phyloP scores from a whole-genome alignment of 2,888 invertebrate species.

The Eledona agricola region DNA sequence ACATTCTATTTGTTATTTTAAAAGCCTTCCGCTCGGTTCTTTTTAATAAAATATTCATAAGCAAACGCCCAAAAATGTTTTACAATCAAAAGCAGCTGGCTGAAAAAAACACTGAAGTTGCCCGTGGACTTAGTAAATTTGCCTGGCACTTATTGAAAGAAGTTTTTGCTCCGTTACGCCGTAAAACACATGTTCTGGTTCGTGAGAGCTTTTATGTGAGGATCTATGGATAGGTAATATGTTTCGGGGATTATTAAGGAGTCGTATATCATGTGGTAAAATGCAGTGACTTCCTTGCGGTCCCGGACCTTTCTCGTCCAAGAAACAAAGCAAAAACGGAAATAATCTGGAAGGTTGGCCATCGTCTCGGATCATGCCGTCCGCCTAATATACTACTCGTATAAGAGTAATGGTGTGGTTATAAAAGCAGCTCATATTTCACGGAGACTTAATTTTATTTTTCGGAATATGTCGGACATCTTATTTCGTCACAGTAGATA shows the following conservation, averaged over 20 bases:
- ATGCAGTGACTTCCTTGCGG: conserved; percentile 12
- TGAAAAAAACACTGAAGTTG: too few species aligned
- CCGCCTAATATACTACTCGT: conserved; percentile 43
- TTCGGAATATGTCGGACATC: conserved; percentile 54
- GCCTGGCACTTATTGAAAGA: neutral
- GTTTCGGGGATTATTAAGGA: conserved; percentile 19
- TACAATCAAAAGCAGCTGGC: too few species aligned
- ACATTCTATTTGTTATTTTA: too few species aligned
- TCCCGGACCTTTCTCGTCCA: conserved; percentile 3
- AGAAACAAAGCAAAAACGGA: conserved; percentile 32
- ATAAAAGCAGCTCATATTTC: conserved; percentile 53
- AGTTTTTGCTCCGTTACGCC: neutral
- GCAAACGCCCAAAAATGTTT: too few species aligned
- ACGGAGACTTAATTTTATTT: conserved; percentile 54
- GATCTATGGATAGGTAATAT: conserved; percentile 12
- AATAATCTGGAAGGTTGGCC: conserved; percentile 40
- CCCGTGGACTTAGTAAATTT: neutral
- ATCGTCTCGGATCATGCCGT: conserved; percentile 38
- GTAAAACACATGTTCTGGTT: neutral
- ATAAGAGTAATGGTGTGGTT: conserved; percentile 49
- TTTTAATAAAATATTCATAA: too few species aligned
- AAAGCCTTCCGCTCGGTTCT: too few species aligned
- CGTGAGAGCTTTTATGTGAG: conserved; percentile 1
- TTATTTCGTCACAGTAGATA: conserved; percentile 55
- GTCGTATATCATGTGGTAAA: conserved; percentile 21